A percentile compares a stretch with the other conserved stretches of the same genome.
These are phyloP conservation scores for Abramis brama DNA, from an alignment of 2,113 vertebrate species.

Conservation along the genomic window DNA sequence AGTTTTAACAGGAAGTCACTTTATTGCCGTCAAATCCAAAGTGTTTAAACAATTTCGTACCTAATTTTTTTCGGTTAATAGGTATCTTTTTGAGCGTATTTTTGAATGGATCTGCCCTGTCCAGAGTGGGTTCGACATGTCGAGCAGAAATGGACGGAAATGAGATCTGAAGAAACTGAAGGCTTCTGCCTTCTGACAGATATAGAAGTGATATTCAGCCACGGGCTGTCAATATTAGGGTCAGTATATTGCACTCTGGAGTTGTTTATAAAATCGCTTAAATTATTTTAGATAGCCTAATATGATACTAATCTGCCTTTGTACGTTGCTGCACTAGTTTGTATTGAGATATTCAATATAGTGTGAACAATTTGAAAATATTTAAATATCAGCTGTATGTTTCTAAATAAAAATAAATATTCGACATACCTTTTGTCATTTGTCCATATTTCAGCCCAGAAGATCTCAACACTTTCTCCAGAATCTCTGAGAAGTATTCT, in stretches of 20 bases:
- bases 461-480: constrained; percentile 73
- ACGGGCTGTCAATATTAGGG: constrained; percentile 60
- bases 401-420: not conserved
- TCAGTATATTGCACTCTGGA: constrained; percentile 56
- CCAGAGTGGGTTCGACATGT: constrained; percentile 70
- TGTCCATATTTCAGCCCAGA: constrained; percentile 61
- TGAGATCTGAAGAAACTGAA: constrained; percentile 58
- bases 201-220: constrained; percentile 69
- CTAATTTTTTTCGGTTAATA: not conserved
- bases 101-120: constrained; percentile 73
- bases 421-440: not conserved
- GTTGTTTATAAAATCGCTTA: not conserved
- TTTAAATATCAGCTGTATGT: not conserved
- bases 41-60: not conserved
- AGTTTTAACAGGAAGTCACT: constrained; percentile 14
- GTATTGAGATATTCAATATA: not conserved
- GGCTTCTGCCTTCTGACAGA: constrained; percentile 64
- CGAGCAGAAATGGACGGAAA: constrained; percentile 69
- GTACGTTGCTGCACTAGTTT: not conserved
- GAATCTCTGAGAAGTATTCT: constrained; percentile 62
- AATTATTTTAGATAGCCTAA: not conserved
- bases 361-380: not conserved
- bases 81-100: not conserved
- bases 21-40: not conserved
- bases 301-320: not conserved